phyloP scores from a whole-genome alignment of 1,140 invertebrate genomes.

The Cydia strobilella region DNA sequence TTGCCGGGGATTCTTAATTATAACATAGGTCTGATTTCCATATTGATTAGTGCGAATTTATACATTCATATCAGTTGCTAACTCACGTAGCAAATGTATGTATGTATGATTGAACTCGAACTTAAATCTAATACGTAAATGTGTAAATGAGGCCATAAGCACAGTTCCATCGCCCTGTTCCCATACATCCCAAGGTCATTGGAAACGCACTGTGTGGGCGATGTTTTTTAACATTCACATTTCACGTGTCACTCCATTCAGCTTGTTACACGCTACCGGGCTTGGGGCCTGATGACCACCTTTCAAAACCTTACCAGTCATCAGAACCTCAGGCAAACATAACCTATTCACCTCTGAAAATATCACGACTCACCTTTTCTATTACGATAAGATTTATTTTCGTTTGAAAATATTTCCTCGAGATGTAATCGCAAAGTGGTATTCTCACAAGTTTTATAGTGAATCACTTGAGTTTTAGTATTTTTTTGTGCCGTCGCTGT shows the following conservation, averaged over 20 bases:
- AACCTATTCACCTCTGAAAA: slow-evolving; percentile 2
- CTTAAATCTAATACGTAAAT: not conserved
- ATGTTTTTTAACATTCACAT: slow-evolving; percentile 27
- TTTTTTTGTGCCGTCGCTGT: slow-evolving; percentile 6
- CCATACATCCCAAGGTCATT: slow-evolving; percentile 6
- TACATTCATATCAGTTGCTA: too few relatives aligned
- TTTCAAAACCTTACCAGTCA: slow-evolving; percentile 21
- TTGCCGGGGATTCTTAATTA: too few relatives aligned
- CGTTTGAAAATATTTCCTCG: not conserved
- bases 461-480: slow-evolving; percentile 27
- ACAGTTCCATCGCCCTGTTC: not conserved
- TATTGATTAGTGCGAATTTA: too few relatives aligned
- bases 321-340: slow-evolving; percentile 11
- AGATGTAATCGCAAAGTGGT: not conserved
- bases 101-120: not conserved
- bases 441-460: slow-evolving; percentile 18
- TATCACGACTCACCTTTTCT: not conserved
- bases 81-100: not conserved
- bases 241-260: slow-evolving; percentile 31
- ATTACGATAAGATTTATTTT: not conserved
- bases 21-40: too few relatives aligned
- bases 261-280: slow-evolving; percentile 30
- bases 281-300: slow-evolving; percentile 12
- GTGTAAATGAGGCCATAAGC: not conserved
- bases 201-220: slow-evolving; percentile 27